Evolutionary conservation across 92 coral and sea anemone species (phyloP).

Genomic region (Umimayanthus chanpuru): DNA sequence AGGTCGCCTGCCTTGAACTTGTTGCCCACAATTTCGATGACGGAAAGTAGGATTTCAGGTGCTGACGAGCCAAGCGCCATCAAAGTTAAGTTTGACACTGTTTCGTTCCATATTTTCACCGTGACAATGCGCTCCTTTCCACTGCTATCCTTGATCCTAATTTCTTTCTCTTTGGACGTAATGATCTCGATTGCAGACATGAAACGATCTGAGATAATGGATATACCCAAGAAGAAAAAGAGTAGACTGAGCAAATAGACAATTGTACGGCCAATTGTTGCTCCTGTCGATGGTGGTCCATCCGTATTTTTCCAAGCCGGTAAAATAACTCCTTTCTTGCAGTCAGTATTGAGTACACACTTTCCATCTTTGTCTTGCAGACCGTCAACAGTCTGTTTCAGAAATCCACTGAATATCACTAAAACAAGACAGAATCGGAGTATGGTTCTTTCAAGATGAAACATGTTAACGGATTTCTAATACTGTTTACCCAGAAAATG

Average conservation of each 20-base stretch:
- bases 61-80: constrained; percentile 99
- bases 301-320: constrained; percentile 79
- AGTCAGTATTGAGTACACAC: constrained; percentile 58
- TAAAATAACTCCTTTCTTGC: constrained; percentile 79
- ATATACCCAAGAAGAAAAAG: constrained; percentile 95
- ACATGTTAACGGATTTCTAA: constrained; percentile 69
- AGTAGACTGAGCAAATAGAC: constrained; percentile 87
- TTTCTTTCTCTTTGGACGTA: constrained; percentile 97
- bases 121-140: constrained; percentile 92
- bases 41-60: constrained; percentile 95
- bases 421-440: constrained; percentile 56
- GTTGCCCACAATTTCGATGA: constrained; percentile 91
- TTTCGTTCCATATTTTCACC: constrained; percentile 99
- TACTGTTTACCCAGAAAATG: constrained; percentile 49
- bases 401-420: constrained; percentile 59
- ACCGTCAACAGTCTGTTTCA: constrained; percentile 73
- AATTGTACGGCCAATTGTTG: constrained; percentile 89
- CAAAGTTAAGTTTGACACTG: constrained; percentile 96
- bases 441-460: constrained; percentile 52
- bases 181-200: constrained; percentile 99
- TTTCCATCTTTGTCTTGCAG: constrained; percentile 32
- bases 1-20: constrained; percentile 93
- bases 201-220: constrained; percentile 98
- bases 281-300: constrained; percentile 83
- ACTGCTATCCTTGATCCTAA: constrained; percentile 80